A percentile compares a stretch with the other conserved stretches of the same genome.
Evolutionary conservation across 2,888 invertebrate species (phyloP).

Genomic region (Cynaeus angustus): DNA sequence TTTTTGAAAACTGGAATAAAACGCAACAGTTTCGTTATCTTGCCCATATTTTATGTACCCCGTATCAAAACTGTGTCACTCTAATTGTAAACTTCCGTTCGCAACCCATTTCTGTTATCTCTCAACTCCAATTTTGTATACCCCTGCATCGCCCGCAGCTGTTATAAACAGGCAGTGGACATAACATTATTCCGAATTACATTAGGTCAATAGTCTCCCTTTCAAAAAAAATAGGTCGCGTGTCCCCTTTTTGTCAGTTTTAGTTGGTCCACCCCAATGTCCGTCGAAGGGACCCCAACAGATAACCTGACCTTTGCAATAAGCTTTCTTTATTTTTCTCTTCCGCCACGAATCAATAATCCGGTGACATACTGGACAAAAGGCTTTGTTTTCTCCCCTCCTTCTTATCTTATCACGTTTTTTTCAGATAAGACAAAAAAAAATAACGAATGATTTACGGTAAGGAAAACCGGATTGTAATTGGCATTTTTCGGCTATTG

Average conservation of each 20-base stretch:
- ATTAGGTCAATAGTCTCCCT: conserved; percentile 64
- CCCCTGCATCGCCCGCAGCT: conserved; percentile 60
- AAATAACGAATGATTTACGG: conserved; percentile 35
- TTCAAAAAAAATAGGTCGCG: conserved; percentile 68
- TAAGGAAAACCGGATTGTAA: conserved; percentile 33
- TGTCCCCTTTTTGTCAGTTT: conserved; percentile 71
- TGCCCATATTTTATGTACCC: background rate
- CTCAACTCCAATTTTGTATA: conserved; percentile 54
- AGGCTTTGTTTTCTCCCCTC: conserved; percentile 33
- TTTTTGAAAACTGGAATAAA: too few relatives aligned
- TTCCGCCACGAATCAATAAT: conserved; percentile 37
- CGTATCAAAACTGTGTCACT: conserved; percentile 19
- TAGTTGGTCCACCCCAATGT: conserved; percentile 68
- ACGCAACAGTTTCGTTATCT: background rate
- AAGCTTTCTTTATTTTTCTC: conserved; percentile 33
- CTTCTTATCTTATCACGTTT: conserved; percentile 31
- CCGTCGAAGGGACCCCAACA: conserved; percentile 63
- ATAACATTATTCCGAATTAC: conserved; percentile 66
- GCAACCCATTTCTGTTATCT: background rate
- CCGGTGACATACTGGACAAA: conserved; percentile 43
- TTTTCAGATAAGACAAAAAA: conserved; percentile 17
- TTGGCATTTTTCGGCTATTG: conserved; percentile 51
- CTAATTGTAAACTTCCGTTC: conserved; percentile 3
- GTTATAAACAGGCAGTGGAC: conserved; percentile 65
- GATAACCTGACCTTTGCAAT: conserved; percentile 46